phyloP scores from a whole-genome alignment of 2,797 vertebrate genomes.

The Sarcophilus harrisii region DNA sequence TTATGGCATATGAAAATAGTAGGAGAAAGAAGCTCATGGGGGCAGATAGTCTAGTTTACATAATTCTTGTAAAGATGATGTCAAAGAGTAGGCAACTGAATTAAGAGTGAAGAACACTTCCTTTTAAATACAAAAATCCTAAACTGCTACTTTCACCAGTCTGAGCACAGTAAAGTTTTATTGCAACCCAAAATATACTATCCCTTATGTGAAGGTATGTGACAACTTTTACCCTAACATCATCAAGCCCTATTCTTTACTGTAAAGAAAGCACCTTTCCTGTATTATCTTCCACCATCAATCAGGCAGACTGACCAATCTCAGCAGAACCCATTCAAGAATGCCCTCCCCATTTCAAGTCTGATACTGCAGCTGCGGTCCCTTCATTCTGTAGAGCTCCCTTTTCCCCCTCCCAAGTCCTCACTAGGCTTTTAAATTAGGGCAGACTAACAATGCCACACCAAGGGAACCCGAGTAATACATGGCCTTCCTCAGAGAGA shows the following conservation, averaged over 20 bases:
- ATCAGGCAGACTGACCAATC: conserved; percentile 61
- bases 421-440: conserved; percentile 73
- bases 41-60: conserved; percentile 80
- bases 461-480: conserved; percentile 62
- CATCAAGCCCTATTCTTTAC: conserved; percentile 55
- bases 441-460: conserved; percentile 74
- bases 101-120: conserved; percentile 79
- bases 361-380: conserved; percentile 75
- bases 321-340: conserved; percentile 64
- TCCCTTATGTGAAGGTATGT: conserved; percentile 88
- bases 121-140: conserved; percentile 81
- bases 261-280: conserved; percentile 63
- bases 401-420: conserved; percentile 61
- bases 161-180: conserved; percentile 84
- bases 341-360: conserved; percentile 65
- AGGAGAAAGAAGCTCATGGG: conserved; percentile 77
- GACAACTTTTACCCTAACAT: conserved; percentile 76
- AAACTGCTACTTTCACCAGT: conserved; percentile 79
- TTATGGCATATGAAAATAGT: conserved; percentile 80
- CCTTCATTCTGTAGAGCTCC: conserved; percentile 71
- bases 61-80: conserved; percentile 72
- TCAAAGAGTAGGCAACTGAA: conserved; percentile 81
- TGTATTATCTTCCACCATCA: conserved; percentile 58
- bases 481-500: conserved; percentile 74
- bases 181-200: conserved; percentile 88